A percentile compares a stretch with the other conserved stretches of the same genome.
Evolutionary conservation across 2,888 invertebrate species (phyloP).

Genomic region (Fabriciana adippe): DNA sequence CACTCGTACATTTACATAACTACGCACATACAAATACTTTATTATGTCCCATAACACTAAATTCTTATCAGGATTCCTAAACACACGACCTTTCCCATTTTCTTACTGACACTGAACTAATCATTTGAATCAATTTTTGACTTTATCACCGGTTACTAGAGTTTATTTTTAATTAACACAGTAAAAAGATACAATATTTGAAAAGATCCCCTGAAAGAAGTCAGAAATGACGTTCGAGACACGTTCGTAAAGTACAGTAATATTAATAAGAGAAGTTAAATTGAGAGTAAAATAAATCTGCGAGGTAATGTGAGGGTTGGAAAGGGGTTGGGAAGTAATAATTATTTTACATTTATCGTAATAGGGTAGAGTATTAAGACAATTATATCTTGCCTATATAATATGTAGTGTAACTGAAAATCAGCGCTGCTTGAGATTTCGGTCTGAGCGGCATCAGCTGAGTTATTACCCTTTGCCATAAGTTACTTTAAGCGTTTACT

Average conservation of each 20-base stretch:
- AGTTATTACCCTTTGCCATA: no score
- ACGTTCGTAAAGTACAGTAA: conserved; percentile 43
- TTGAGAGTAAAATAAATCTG: conserved; percentile 18
- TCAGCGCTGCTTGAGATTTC: no score
- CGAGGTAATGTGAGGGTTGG: background rate
- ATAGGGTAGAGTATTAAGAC: background rate
- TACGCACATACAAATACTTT: conserved; percentile 37
- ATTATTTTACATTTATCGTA: conserved; percentile 10
- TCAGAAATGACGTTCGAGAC: conserved; percentile 59
- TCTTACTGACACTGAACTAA: conserved; percentile 34
- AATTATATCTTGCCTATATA: background rate
- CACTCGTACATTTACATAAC: conserved; percentile 36
- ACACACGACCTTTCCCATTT: conserved; percentile 52
- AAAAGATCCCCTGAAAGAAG: conserved; percentile 53
- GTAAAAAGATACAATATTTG: conserved; percentile 44
- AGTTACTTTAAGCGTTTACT: no score
- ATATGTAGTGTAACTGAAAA: no score
- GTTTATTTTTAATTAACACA: conserved; percentile 26
- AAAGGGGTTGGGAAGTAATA: background rate
- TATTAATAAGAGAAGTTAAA: conserved; percentile 34
- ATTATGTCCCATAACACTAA: conserved; percentile 43
- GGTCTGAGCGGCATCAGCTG: no score
- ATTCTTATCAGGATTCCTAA: conserved; percentile 55
- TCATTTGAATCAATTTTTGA: background rate
- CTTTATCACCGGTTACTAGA: background rate